Base-by-base conservation (phyloP, 2,113 vertebrate genomes). In the Penelope pileata region DNA sequence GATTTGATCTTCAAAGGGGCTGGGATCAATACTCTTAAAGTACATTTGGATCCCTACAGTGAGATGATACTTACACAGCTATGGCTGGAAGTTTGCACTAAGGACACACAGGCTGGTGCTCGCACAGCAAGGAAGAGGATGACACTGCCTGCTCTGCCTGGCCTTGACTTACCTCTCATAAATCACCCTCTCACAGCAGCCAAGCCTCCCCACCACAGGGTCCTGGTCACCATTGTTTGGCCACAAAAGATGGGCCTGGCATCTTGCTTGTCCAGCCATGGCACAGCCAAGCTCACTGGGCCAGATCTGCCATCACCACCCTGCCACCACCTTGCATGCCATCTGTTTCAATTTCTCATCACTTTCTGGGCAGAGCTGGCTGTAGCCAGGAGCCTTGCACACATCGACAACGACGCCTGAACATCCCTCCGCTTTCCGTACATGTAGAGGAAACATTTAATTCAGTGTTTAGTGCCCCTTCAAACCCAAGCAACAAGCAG, bases 141-240 rank as follows among this genome's bases (percentile, higher is more conserved):
- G 16, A 19, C 48, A 79, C 21, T 76, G 38, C 32, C 45, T 58
- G 23, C 76, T 88, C 74, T 79, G 17, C 36, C 27, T 43, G n/a
- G 21, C 10, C 6, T 73, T 72, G 34, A 48, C 7, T 42, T 58
- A 40, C 19, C 30, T 48, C n/a, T 77, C 27, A 45, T 53, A 36
- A 76, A 85, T 23, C 21, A 53, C 9, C 9, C 43, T 82, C 45
- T 79, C 4, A 3, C 40, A 62, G 48, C 21, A 79, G 38, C 19
- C 85, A 43, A 64, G 53, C 32, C 8, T 80, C 22, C 21, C 22
- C 34, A 63, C 6, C 9, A 23, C 16, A 34, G 40, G 7, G 23
- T 24, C 34, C 23, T 0, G 0, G 64, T 36, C n/a, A 58, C 9
- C 0, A 1, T 16, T 7, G 21, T 19, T 40, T 88, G 32, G 19